Base-by-base conservation (phyloP, 2,113 vertebrate species). In the human (Homo sapiens) region DNA sequence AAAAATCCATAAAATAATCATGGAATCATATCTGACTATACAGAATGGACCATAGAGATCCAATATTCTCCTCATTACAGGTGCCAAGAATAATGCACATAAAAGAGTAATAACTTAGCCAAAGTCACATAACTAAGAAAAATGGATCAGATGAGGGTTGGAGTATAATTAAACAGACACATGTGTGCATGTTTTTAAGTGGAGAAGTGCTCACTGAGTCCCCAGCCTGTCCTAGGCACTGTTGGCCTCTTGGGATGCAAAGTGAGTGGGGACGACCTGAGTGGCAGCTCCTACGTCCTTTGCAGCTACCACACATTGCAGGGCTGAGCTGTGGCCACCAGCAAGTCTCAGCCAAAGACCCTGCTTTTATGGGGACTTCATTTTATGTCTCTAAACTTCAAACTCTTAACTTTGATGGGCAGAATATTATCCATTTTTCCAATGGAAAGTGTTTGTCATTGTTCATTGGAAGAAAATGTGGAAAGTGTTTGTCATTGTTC, bases 291-390 rank as follows among this genome's bases (percentile, higher is more conserved):
- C n/a, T n/a, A 5, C 0, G 9, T 22, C n/a, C 18, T 38, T 22
- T 0, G 0, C 8, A 18, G n/a, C n/a, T 20, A 38, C 8, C 1
- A 9, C 8, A 10, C 9, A 0, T 9, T 20, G 18, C 70, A 38
- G 66, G 16, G 1, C 78, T 55, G 78, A n/a, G 50, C 32, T 12
- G 6, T 23, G 50, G 5, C 32, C 35, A 6, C 5, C 55, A 18
- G 23, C 81, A 83, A 9, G 14, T 83, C 57, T 61, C 81, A 1
- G 78, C 10, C 3, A 23, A 59, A 40, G 14, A 40, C 7, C 8
- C 57, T 25, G 6, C 75, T 35, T 76, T 38, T 76, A 38, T 32
- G 45, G 25, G 40, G 25, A 50, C 20, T n/a, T 18, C 43, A 9
- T 35, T 66, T 55, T 20, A 20, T 16, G 12, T 45, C 40, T 80